Evolutionary conservation across 2,797 vertebrate genomes (phyloP), one percentile per base, ranked within the genome.

Genomic region (Danio jaintianensis): DNA sequence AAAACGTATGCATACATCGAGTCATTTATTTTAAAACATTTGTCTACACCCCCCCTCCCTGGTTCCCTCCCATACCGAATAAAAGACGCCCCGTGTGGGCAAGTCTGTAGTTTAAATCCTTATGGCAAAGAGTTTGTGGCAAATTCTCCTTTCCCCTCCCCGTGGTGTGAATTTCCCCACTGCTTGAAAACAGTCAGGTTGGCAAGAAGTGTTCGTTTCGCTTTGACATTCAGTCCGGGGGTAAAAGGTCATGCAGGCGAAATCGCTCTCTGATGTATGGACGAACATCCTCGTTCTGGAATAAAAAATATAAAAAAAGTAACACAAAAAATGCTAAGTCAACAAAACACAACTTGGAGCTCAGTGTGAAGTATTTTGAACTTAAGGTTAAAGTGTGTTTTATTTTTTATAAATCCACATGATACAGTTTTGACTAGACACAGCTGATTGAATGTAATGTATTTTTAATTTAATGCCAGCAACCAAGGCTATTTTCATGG

Each of bases 251-350:
- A 86, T 96, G 95, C 93, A 96, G 94, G 80, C 95, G 95, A 94
- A 96, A 96, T 93, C 93, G 93, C 93, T 96, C 95, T 93, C 95
- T 90, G 93, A 96, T 95, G 91, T 96, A 94, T 86, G 95, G 95
- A 80, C 95, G 94, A 82, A 96, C 95, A 81, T 96, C 95, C 92
- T 96, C 95, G 78, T 96, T 96, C 95, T 96, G 92, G n/a, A 80
- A 48, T 20, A 58, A 40, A 83, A 42, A 20, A 77, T 20, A 47
- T 43, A 45, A 45, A 45, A 45, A 45, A n/a, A n/a, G n/a, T n/a
- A 79, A 55, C 64, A 82, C 68, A 75, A 12, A 63, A 29, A n/a
- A 74, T 29, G 11, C 16, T 10, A 29, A 53, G 11, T 48, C 42
- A 79, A 47, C 47, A 40, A 66, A 18, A 56, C 0, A 3, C 12